Base-by-base conservation (phyloP, 2,888 invertebrate genomes). In the Parapristionchus giblindavisi region DNA sequence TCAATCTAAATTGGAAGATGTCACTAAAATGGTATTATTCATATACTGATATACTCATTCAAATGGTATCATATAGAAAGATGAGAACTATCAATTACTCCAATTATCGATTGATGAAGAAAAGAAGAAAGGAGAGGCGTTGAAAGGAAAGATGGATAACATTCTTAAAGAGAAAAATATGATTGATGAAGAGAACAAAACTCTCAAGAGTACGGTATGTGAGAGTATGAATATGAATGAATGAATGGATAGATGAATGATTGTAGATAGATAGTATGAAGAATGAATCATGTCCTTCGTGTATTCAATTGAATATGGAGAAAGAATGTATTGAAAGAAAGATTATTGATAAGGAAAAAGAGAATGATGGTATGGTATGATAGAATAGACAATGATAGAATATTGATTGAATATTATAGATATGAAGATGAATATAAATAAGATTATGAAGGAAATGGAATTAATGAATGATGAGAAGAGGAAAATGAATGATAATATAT, bases 181-280 rank as follows among this genome's bases (percentile, higher is more conserved):
- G 24, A 40, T 29, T 40, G 40, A 43, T 14, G 11, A n/a, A 17
- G 38, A 38, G 21, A 63, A 40, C 21, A 43, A 63, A 40, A 34
- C 21, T 1, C n/a, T 63, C 40, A 63, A 40, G 40, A 40, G 2
- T 63, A 63, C 63, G 40, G 63, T 63, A 63, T 21, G 38, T 27
- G 4, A 63, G 24, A 27, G 11, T 1, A 36, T 43, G 17, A 27
- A 63, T n/a, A n/a, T n/a, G n/a, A n/a, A 3, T 63, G 61, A 17
- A 43, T 43, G 58, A 36, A 36, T 11, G 24, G 17, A 43, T 29
- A 11, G 34, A 40, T 36, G 40, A 63, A 63, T 63, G 8, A 29
- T 63, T 63, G 40, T 17, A 63, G 63, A 63, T 63, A 34, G 63
- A 63, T 27, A 40, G 40, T 2, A 63, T 63, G 40, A 63, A 63